These are phyloP conservation scores for Chrysolina oricalcia DNA, from an alignment of 2,888 invertebrate genomes.

Conservation along the genomic window DNA sequence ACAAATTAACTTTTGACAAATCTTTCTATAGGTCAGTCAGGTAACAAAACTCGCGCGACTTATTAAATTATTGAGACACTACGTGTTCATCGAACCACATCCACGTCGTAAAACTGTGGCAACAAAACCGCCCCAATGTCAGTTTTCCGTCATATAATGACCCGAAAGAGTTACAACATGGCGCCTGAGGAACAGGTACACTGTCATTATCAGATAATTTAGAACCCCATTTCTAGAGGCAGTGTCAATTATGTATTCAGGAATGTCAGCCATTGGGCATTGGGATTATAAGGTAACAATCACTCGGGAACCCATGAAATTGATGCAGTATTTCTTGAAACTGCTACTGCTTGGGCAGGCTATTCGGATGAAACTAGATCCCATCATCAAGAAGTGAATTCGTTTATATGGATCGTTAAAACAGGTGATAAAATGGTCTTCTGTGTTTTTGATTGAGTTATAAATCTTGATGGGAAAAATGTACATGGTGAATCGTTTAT, in stretches of 20 bases:
- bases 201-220: constrained; percentile 26
- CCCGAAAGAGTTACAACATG: constrained; percentile 18
- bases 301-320: constrained; percentile 8
- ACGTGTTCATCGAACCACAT: constrained; percentile 18
- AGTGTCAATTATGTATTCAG: constrained; percentile 6
- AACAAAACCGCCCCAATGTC: constrained; percentile 16
- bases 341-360: constrained; percentile 17
- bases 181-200: constrained; percentile 11
- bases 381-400: constrained; percentile 15
- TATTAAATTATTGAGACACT: background rate
- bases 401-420: constrained; percentile 21
- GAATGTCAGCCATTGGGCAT: constrained; percentile 18
- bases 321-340: constrained; percentile 15
- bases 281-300: constrained; percentile 9
- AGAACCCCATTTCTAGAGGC: constrained; percentile 12
- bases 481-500: background rate
- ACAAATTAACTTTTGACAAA: background rate
- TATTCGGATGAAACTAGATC: constrained; percentile 13
- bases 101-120: constrained; percentile 17
- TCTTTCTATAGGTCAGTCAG: background rate
- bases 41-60: constrained; percentile 4
- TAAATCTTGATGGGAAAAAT: constrained; percentile 2
- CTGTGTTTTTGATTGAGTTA: constrained; percentile 15
- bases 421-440: constrained; percentile 12
- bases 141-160: constrained; percentile 18